Evolutionary conservation across 2,888 invertebrate genomes (phyloP).

Genomic region (Temnothorax rugatulus): DNA sequence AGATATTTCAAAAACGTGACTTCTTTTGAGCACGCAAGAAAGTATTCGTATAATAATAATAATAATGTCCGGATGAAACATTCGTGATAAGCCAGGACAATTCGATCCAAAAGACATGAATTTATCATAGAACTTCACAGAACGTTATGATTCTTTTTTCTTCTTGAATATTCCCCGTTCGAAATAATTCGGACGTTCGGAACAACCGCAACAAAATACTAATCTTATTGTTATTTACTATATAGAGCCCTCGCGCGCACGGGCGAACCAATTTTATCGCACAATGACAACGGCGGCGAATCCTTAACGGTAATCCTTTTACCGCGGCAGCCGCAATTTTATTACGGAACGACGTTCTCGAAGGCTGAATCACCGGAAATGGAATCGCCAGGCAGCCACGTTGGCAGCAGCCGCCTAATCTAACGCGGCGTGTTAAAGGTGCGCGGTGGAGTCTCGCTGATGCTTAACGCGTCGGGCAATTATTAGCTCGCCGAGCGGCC

Average conservation of each 20-base stretch:
- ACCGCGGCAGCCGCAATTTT: conserved; percentile 28
- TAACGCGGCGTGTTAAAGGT: conserved; percentile 46
- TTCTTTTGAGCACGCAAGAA: not conserved
- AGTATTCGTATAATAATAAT: not conserved
- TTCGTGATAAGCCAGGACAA: not conserved
- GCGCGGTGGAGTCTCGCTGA: conserved; percentile 40
- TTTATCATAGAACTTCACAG: not conserved
- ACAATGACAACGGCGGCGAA: conserved; percentile 17
- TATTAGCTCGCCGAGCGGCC: conserved; percentile 72
- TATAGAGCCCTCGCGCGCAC: not conserved
- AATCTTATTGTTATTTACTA: conserved; percentile 7
- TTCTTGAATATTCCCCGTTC: not conserved
- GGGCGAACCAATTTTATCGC: conserved; percentile 30
- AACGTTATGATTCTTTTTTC: not conserved
- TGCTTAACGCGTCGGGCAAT: conserved; percentile 76
- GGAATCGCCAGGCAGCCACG: conserved; percentile 25
- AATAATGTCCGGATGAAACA: not conserved
- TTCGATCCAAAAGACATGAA: not conserved
- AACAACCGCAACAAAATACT: not conserved
- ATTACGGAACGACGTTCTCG: conserved; percentile 42
- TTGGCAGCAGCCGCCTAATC: conserved; percentile 49
- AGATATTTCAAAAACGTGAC: not conserved
- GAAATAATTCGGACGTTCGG: not conserved
- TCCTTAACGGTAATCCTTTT: conserved; percentile 43
- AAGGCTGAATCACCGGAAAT: conserved; percentile 50